A percentile compares a stretch with the other conserved stretches of the same genome.
Conservation (phyloP, 2,113 vertebrate species). For the human (Homo sapiens) region GRCh38 chr6:162329001-162329500, state of each 20-base stretch:
- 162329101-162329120: neutral
- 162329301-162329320: neutral
- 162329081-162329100: neutral
- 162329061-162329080: neutral
- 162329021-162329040: neutral
- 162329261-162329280: too few relatives aligned
- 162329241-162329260: neutral
- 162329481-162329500: too few relatives aligned
- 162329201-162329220: neutral
- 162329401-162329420: neutral
- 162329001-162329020: neutral
- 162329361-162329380: rapidly evolving
- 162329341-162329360: rapidly evolving
- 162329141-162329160: neutral
- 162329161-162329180: neutral
- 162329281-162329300: neutral
- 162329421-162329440: neutral
- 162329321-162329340: neutral
- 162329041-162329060: rapidly evolving
- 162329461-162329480: neutral
- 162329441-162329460: rapidly evolving
- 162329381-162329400: neutral
- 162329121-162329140: neutral
- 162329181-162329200: neutral
- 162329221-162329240: too few relatives aligned